Percentiles rank a stretch among this genome's conserved stretches.
phyloP scores from a whole-genome alignment of 1,140 invertebrate species.

The Drosophila auraria region DNA sequence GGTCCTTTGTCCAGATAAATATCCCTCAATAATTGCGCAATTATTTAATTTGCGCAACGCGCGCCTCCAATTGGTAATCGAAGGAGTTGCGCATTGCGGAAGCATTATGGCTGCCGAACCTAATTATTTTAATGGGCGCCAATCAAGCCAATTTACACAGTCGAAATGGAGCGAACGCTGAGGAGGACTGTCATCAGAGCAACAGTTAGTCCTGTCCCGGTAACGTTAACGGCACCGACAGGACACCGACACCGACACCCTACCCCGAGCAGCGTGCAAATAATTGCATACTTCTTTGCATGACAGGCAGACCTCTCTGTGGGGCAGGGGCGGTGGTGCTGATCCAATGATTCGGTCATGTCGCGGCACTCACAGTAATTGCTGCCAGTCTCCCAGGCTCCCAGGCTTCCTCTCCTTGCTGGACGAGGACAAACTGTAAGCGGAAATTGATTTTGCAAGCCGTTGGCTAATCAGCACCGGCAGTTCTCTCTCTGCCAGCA shows the following conservation, averaged over 20 bases:
- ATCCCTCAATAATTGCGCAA: conserved; percentile 63
- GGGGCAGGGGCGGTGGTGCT: not conserved
- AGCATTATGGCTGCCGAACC: conserved; percentile 22
- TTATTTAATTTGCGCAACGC: conserved; percentile 57
- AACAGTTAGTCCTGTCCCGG: conserved; percentile 43
- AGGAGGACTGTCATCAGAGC: conserved; percentile 40
- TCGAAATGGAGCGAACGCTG: not conserved
- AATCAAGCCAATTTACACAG: conserved; percentile 66
- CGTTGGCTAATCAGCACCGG: conserved; percentile 61
- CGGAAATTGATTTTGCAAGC: conserved; percentile 80
- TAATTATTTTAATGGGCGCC: conserved; percentile 77
- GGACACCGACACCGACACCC: not conserved
- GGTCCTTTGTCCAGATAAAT: conserved; percentile 32
- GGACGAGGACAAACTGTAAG: conserved; percentile 44
- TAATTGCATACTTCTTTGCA: conserved; percentile 71
- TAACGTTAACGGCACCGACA: not conserved
- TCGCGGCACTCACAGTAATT: conserved; percentile 72
- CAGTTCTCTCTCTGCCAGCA: conserved; percentile 7
- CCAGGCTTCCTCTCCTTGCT: not conserved
- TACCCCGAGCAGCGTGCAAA: conserved; percentile 50
- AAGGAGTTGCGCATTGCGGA: not conserved
- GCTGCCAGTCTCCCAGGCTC: conserved; percentile 15
- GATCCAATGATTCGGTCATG: conserved; percentile 28
- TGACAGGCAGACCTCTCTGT: conserved; percentile 11
- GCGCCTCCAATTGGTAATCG: conserved; percentile 27